Base-by-base conservation (phyloP, 2,797 vertebrate genomes). In the Alosa sapidissima region DNA sequence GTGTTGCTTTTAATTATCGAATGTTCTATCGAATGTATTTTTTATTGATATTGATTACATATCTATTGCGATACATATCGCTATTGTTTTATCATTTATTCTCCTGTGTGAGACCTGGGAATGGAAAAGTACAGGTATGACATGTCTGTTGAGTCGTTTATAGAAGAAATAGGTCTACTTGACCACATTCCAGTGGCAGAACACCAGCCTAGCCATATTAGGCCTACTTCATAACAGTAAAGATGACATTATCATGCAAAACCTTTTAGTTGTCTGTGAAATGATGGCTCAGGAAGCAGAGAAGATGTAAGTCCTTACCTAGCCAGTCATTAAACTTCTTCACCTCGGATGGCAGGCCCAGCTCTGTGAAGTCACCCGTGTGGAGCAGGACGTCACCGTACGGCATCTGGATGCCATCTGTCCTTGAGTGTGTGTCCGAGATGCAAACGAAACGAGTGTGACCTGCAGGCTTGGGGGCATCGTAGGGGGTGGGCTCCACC, bases 311-410 rank as follows among this genome's bases (percentile, higher is more conserved):
- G 21, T 95, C 94, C 95, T 97, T 96, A 97, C 96, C 97, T 96
- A 97, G 96, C 97, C 97, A 97, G 95, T 97, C 96, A 95, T 97
- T 97, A 95, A 97, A 97, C 96, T 97, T 97, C 96, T 97, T 97
- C 92, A 97, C 96, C 96, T 97, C 97, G 81, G 96, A 96, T 91
- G 97, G 97, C 92, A 97, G 95, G 90, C 97, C 97, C 92, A 97
- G 96, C 88, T 97, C 97, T 86, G 97, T 97, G 94, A 97, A 97
- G 94, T 97, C 97, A 86, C 97, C 97, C 75, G 96, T 97, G 95
- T 97, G 97, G 88, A 97, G 96, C 88, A 97, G 95, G 92, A 97
- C 96, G 92, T 97, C 97, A 88, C 97, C 97, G 88, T 97, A 97
- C 89, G 97, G 97, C 97, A 97, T 97, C 96, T 97, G 96, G 95